Base-by-base conservation (phyloP, 2,797 vertebrate genomes). In the Huso huso region DNA sequence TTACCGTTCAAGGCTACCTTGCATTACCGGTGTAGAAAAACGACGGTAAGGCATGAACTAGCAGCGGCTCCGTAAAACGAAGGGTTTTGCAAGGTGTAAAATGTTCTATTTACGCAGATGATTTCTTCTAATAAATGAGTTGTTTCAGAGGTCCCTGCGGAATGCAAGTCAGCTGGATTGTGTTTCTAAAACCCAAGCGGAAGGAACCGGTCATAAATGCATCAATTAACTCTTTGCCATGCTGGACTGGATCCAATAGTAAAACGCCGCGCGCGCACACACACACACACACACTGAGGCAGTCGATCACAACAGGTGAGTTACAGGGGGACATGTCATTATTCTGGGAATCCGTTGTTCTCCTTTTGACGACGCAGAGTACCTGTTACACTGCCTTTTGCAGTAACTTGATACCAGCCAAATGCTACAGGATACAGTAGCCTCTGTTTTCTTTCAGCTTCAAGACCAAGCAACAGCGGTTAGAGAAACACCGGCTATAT, bases 131-230 rank as follows among this genome's bases (percentile, higher is more conserved):
- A n/a, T 58, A 58, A 58, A 58, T 13, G 12, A 48, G 18, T 62
- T 37, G 7, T 48, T 62, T 62, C 55, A 62, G 61, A 62, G 18
- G 61, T 62, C 18, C 11, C 18, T 48, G 61, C 11, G 18, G 61
- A 13, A 37, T 62, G 12, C 10, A 37, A 62, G 61, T 62, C 48
- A 62, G 61, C 61, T 62, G 61, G 13, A 62, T 62, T 62, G 61
- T 62, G 61, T 62, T 62, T 62, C 61, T 62, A 18, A 62, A 62
- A 62, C 15, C 61, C 61, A 62, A 62, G 61, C 61, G 61, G 61
- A 62, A 37, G 61, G 18, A 37, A 62, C 61, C 18, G 23, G 18
- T 18, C 8, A 62, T 61, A 62, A 62, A 62, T 37, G 61, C 61
- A 48, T 62, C 61, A 62, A 62, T 62, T 48, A 62, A 23, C 61